A percentile compares a stretch with the other conserved stretches of the same genome.
phyloP scores from a whole-genome alignment of 2,797 vertebrate species.

The Hydrocynus forskahlii region DNA sequence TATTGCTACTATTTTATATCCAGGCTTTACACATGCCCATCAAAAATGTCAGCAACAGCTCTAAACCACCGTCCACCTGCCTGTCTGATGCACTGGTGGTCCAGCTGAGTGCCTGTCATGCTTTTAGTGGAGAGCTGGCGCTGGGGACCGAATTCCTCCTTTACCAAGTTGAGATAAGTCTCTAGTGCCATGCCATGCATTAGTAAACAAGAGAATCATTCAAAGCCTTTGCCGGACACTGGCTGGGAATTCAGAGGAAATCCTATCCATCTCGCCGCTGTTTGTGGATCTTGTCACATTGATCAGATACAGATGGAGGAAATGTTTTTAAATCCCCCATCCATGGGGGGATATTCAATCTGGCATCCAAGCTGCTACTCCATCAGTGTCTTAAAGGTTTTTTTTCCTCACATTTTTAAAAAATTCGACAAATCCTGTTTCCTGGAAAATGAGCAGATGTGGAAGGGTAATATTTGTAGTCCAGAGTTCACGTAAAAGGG shows the following conservation, averaged over 20 bases:
- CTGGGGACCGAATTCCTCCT: conserved; percentile 31
- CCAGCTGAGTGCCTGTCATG: conserved; percentile 33
- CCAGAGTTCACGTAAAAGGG: conserved; percentile 54
- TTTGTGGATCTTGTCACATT: conserved; percentile 56
- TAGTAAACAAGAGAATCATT: conserved; percentile 58
- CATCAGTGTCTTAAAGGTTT: conserved; percentile 20
- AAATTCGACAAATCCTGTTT: conserved; percentile 32
- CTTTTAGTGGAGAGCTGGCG: conserved; percentile 7
- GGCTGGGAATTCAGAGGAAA: conserved; percentile 37
- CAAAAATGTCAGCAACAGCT: not conserved
- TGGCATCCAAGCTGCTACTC: conserved; percentile 11
- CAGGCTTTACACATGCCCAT: not conserved
- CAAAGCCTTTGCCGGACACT: conserved; percentile 44
- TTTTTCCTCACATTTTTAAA: not conserved
- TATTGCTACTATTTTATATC: not conserved
- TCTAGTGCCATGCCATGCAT: conserved; percentile 37
- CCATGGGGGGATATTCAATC: conserved; percentile 36
- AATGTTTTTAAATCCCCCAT: conserved; percentile 42
- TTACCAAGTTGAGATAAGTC: conserved; percentile 46
- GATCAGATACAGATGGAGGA: conserved; percentile 59
- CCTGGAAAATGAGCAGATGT: conserved; percentile 41
- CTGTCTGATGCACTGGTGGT: conserved; percentile 30
- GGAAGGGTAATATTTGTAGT: conserved; percentile 41
- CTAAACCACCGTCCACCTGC: not conserved
- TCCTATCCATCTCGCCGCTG: conserved; percentile 46